Evolutionary conservation across 2,888 invertebrate species (phyloP).

Genomic region (Apamea anceps): DNA sequence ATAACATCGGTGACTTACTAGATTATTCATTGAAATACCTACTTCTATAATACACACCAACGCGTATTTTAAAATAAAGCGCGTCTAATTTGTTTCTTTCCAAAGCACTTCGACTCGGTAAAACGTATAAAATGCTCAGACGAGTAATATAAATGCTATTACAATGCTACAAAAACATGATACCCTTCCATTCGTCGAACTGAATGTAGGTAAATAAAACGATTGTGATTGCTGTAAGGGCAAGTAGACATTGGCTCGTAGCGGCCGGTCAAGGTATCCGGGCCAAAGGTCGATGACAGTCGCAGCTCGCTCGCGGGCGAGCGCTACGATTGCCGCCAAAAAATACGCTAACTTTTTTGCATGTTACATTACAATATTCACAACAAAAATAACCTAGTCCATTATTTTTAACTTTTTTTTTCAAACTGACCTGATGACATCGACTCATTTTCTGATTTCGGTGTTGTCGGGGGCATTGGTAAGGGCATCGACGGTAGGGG

Average conservation of each 20-base stretch:
- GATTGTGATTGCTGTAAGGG: slow-evolving; percentile 82
- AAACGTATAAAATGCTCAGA: slow-evolving; percentile 38
- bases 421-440: slow-evolving; percentile 88
- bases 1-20: slow-evolving; percentile 39
- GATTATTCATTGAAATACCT: slow-evolving; percentile 46
- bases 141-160: slow-evolving; percentile 49
- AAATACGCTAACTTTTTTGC: slow-evolving; percentile 61
- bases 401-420: neutral
- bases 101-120: slow-evolving; percentile 18
- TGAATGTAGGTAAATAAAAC: slow-evolving; percentile 84
- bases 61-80: slow-evolving; percentile 35
- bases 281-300: slow-evolving; percentile 90
- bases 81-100: slow-evolving; percentile 33
- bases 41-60: slow-evolving; percentile 4
- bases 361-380: slow-evolving; percentile 15
- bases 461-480: slow-evolving; percentile 88
- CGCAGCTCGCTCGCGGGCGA: slow-evolving; percentile 70
- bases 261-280: slow-evolving; percentile 90
- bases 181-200: slow-evolving; percentile 47
- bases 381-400: slow-evolving; percentile 24
- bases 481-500: slow-evolving; percentile 89
- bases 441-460: slow-evolving; percentile 89
- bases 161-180: slow-evolving; percentile 42
- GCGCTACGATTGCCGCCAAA: slow-evolving; percentile 82
- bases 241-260: slow-evolving; percentile 84